These are phyloP conservation scores for Platygyra sinensis DNA, from an alignment of 64 coral and sea anemone species.

Conservation along the genomic window DNA sequence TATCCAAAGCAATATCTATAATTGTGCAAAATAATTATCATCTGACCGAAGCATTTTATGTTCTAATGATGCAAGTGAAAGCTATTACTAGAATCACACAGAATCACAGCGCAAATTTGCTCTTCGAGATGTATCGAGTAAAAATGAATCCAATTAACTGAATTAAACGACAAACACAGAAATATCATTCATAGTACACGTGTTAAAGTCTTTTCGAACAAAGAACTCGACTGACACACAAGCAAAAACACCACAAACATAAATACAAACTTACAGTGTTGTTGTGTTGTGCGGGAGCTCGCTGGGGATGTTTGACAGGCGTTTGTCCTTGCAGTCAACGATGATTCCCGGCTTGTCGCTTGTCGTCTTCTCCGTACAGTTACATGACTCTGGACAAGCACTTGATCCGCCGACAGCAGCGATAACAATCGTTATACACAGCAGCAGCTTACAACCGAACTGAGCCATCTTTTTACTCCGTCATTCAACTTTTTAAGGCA, in stretches of 20 bases:
- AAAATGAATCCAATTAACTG: too few species aligned
- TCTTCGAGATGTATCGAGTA: neutral
- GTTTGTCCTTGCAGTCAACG: neutral
- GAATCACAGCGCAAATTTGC: neutral
- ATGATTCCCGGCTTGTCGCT: neutral
- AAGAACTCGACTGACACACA: neutral
- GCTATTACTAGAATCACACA: neutral
- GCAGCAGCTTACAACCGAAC: neutral
- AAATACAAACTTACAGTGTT: neutral
- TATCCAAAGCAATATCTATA: neutral
- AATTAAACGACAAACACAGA: neutral
- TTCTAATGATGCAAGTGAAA: neutral
- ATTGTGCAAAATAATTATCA: neutral
- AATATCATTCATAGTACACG: neutral
- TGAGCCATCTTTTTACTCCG: constrained; percentile 26
- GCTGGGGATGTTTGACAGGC: neutral
- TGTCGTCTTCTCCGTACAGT: neutral
- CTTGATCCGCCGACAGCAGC: constrained; percentile 11
- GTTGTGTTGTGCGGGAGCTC: constrained; percentile 14
- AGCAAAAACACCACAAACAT: neutral
- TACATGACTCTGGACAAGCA: constrained; percentile 16
- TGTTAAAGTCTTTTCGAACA: neutral
- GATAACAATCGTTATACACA: constrained; percentile 29
- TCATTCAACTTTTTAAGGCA: neutral
- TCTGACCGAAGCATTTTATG: neutral